Percentiles rank a stretch among this genome's conserved stretches.
Evolutionary conservation across 2,888 invertebrate species (phyloP).

Genomic region (Smittia aterrima): DNA sequence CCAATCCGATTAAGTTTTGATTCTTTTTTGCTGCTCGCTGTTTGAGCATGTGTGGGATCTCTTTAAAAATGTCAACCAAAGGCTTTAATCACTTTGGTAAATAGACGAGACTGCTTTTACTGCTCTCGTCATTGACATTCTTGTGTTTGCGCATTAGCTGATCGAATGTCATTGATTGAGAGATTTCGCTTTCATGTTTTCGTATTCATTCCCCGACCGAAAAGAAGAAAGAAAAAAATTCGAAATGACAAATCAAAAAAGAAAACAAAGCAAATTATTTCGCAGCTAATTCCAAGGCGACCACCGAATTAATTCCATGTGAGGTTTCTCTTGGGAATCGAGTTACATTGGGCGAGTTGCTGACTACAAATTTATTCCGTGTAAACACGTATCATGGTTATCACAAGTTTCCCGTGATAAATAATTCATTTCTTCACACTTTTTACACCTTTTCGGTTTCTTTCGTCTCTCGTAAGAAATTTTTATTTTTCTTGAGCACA

Average conservation of each 20-base stretch:
- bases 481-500: slow-evolving; percentile 2
- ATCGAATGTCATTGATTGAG: background rate
- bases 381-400: slow-evolving; percentile 31
- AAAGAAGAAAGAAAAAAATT: background rate
- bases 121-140: slow-evolving; percentile 10
- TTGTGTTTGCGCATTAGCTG: background rate
- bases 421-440: slow-evolving; percentile 30
- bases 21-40: background rate
- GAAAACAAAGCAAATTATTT: background rate
- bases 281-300: slow-evolving; percentile 14
- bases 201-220: background rate
- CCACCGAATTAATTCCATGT: background rate
- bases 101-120: slow-evolving; percentile 9
- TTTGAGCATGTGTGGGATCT: slow-evolving; percentile 16
- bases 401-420: slow-evolving; percentile 33
- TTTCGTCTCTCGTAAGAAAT: background rate
- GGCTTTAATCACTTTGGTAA: slow-evolving; percentile 17
- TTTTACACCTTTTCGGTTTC: background rate
- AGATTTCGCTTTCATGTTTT: background rate
- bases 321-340: slow-evolving; percentile 3
- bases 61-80: slow-evolving; percentile 22
- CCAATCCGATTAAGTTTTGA: slow-evolving; percentile 21
- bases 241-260: slow-evolving; percentile 5
- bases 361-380: slow-evolving; percentile 39
- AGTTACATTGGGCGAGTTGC: background rate